Evolutionary conservation across 2,888 invertebrate genomes (phyloP).

Genomic region (Tridacna gigas): DNA sequence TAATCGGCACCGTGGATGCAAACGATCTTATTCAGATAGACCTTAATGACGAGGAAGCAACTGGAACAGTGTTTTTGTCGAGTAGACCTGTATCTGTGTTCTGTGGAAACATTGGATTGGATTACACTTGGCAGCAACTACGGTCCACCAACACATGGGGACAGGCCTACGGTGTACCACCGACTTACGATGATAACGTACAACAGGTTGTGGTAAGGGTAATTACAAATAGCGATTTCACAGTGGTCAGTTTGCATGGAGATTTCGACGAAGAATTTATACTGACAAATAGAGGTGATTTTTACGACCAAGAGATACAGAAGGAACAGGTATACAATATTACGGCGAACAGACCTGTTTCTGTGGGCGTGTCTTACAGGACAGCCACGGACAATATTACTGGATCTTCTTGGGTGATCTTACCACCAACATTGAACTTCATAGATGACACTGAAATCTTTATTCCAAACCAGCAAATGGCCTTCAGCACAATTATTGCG

Average conservation of each 20-base stretch:
- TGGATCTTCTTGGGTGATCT: conserved; percentile 11
- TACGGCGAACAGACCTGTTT: conserved; percentile 23
- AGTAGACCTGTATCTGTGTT: conserved; percentile 40
- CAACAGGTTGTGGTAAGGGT: conserved; percentile 10
- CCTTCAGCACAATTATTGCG: neutral
- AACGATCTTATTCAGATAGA: neutral
- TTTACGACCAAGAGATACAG: conserved; percentile 19
- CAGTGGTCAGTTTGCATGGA: conserved; percentile 29
- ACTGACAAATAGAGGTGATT: conserved; percentile 41
- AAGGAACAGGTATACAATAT: conserved; percentile 16
- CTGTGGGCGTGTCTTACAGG: conserved; percentile 28
- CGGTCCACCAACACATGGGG: conserved; percentile 45
- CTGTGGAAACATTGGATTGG: conserved; percentile 31
- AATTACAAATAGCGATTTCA: conserved; percentile 39
- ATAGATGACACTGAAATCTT: conserved; percentile 22
- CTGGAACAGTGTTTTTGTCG: conserved; percentile 36
- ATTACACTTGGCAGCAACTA: conserved; percentile 39
- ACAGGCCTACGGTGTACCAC: conserved; percentile 26
- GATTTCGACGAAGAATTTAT: conserved; percentile 28
- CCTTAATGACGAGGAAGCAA: conserved; percentile 1
- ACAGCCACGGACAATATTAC: neutral
- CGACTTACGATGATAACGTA: neutral
- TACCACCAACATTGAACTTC: conserved; percentile 32
- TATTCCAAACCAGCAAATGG: neutral
- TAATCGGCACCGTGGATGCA: neutral